These are phyloP conservation scores for Myotis lucifugus DNA, from an alignment of 2,113 vertebrate species.

Conservation along the genomic window DNA sequence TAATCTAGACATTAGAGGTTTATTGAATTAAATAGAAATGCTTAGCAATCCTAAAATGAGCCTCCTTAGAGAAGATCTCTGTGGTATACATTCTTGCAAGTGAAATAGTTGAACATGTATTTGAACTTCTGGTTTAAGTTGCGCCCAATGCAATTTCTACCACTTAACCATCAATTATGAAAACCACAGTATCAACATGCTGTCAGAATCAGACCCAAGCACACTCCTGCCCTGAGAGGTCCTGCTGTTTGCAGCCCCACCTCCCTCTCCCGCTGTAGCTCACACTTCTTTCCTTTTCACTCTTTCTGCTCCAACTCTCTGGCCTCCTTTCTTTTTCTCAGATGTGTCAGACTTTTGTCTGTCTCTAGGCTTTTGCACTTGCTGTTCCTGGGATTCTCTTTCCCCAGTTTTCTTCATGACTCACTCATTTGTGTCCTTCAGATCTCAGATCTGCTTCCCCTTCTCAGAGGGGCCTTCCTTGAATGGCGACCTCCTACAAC, in stretches of 20 bases:
- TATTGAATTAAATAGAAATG: not conserved
- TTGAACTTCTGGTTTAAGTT: not conserved
- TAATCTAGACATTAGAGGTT: not conserved
- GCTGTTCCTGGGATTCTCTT: not conserved
- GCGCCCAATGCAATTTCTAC: not conserved
- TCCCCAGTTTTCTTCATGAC: not conserved
- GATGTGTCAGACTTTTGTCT: not conserved
- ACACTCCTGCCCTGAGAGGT: not conserved
- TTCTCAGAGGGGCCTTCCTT: not conserved
- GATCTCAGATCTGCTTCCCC: not conserved
- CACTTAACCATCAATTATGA: not conserved
- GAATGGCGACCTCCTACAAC: not conserved
- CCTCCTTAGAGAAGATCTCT: not conserved
- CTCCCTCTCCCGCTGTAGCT: not conserved
- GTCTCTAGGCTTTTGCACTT: not conserved
- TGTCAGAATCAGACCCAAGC: not conserved
- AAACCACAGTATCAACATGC: not conserved
- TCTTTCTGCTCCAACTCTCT: not conserved
- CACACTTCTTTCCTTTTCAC: not conserved
- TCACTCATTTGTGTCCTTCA: not conserved
- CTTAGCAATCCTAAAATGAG: not conserved
- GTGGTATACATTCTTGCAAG: not conserved
- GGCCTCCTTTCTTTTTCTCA: not conserved
- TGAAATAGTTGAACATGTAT: not conserved
- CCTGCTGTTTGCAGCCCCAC: fast-evolving